Evolutionary conservation across 2,888 invertebrate species (phyloP).

Genomic region (Dryomyza anilis): DNA sequence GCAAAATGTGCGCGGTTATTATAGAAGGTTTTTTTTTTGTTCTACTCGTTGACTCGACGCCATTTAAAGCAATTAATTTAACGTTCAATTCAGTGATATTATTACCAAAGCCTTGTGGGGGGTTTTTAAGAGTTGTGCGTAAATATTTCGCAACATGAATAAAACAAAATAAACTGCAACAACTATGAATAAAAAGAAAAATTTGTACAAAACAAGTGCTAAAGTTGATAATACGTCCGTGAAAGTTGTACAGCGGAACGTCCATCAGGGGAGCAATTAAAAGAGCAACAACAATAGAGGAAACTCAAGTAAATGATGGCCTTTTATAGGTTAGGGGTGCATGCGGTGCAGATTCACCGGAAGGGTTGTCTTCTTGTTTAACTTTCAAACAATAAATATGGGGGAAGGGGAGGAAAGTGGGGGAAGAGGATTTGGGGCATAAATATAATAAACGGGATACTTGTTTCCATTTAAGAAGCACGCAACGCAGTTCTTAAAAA

Average conservation of each 20-base stretch:
- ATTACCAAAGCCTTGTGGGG: too few species aligned
- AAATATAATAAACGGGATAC: constrained; percentile 3
- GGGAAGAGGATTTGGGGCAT: too few species aligned
- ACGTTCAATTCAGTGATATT: constrained; percentile 5
- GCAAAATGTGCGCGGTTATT: neutral
- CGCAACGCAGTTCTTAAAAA: constrained; percentile 4
- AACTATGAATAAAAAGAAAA: neutral
- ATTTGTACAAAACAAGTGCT: neutral
- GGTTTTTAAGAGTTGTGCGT: too few species aligned
- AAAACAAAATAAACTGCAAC: neutral
- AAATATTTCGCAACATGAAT: neutral
- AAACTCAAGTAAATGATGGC: neutral
- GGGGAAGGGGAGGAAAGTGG: too few species aligned
- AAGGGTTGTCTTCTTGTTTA: neutral
- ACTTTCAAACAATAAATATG: neutral
- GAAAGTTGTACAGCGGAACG: constrained; percentile 39
- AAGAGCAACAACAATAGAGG: constrained; percentile 31
- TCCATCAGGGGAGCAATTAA: constrained; percentile 57
- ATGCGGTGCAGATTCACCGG: neutral
- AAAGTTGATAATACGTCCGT: constrained; percentile 7
- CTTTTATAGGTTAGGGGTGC: neutral
- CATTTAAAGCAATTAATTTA: constrained; percentile 17
- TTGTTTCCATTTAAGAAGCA: neutral
- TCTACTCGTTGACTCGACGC: too few species aligned
- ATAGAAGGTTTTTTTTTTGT: neutral